Base-by-base conservation (phyloP, 2,888 invertebrate genomes). In the Parnassius mnemosyne region DNA sequence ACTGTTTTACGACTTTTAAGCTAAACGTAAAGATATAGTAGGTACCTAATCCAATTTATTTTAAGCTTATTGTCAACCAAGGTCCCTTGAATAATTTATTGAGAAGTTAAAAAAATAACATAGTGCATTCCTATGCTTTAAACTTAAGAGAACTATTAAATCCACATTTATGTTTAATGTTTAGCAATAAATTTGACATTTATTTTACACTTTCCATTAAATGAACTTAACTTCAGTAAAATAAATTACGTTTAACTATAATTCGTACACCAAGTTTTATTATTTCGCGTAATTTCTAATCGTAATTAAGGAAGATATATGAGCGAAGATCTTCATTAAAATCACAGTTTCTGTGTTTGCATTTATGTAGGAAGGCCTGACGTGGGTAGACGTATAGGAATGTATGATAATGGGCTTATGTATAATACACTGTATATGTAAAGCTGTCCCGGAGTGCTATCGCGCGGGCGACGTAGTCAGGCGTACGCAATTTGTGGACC, bases 401-500 rank as follows among this genome's bases (percentile, higher is more conserved):
- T 60, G 63, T 60, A 64, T 56, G 53, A 64, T 64, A 64, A 64
- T 60, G 53, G 16, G 49, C 43, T 20, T 56, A 60, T 50, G n/a
- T 60, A 57, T 47, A 57, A 56, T 49, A 49, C 57, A 66, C 47
- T 63, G 49, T 12, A 52, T 64, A 64, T 61, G 57, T 60, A 60
- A 50, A 57, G 63, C 57, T 62, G 64, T 63, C 47, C 54, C 57
- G 61, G 61, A 67, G 69, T 68, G 59, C 67, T 71, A 70, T 69
- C 66, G 71, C 69, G 70, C 61, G 71, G 69, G 74, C 73, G 71
- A 74, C 73, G 77, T 77, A 81, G 78, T 78, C 80, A 77, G 73
- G 76, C 81, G 82, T 76, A 80, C 77, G 83, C 82, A 85, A 86
- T 87, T 87, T 86, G 85, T 87, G 80, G 77, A 80, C 81, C 81